phyloP scores from a whole-genome alignment of 2,113 vertebrate species.

The Turdus rufiventris region DNA sequence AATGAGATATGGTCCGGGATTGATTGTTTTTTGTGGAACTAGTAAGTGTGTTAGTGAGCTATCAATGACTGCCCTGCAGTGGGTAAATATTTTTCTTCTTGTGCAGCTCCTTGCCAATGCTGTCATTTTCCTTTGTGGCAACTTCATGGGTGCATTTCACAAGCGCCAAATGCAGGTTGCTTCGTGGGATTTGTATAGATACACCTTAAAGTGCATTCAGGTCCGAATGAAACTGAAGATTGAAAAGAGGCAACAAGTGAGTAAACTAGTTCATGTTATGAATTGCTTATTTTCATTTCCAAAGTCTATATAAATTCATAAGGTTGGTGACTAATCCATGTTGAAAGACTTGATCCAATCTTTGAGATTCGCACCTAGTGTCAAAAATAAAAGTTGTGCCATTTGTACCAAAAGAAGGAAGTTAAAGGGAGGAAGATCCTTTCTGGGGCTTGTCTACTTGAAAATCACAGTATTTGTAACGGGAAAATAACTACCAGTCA shows the following conservation, averaged over 20 bases:
- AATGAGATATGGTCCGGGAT: neutral
- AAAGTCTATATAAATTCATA: neutral
- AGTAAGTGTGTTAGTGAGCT: neutral
- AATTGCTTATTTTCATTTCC: neutral
- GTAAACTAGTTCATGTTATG: neutral
- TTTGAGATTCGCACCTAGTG: neutral
- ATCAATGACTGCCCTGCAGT: neutral
- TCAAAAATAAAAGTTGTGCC: neutral
- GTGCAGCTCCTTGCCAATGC: slow-evolving; percentile 86
- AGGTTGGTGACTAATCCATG: neutral
- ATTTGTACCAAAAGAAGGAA: slow-evolving; percentile 44
- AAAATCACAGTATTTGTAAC: neutral
- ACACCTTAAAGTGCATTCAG: slow-evolving; percentile 87
- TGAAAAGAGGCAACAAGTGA: slow-evolving; percentile 95
- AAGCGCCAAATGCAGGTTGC: slow-evolving; percentile 93
- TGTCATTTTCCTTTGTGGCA: slow-evolving; percentile 88
- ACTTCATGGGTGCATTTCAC: slow-evolving; percentile 89
- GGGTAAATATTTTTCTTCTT: neutral
- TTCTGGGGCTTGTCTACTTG: neutral
- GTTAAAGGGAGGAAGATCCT: neutral
- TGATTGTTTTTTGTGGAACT: neutral
- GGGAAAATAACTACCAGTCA: neutral
- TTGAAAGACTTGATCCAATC: neutral
- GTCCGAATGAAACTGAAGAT: slow-evolving; percentile 92
- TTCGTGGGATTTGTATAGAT: slow-evolving; percentile 86